These are phyloP conservation scores for Phrynocephalus forsythii DNA, from an alignment of 2,797 vertebrate genomes.

Conservation along the genomic window DNA sequence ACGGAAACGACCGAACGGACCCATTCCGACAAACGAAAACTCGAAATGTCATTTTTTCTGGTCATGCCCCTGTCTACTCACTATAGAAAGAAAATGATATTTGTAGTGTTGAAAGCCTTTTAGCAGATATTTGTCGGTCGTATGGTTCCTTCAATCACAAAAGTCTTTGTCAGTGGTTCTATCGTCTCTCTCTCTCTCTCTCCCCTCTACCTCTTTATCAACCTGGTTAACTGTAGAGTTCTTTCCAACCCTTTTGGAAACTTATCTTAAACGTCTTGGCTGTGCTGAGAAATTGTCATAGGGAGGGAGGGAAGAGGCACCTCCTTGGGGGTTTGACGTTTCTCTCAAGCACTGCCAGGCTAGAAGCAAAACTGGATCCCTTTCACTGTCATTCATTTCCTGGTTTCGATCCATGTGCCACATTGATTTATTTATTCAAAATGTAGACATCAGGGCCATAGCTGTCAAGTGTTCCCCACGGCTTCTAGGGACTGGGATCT, in stretches of 20 bases:
- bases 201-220: slow-evolving; percentile 30
- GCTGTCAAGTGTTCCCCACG: no score
- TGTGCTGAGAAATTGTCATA: slow-evolving; percentile 33
- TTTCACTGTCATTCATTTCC: not conserved
- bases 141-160: not conserved
- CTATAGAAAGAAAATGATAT: slow-evolving; percentile 14
- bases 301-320: slow-evolving; percentile 15
- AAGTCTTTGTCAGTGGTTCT: slow-evolving; percentile 48
- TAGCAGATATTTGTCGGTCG: slow-evolving; percentile 34
- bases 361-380: not conserved
- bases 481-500: no score
- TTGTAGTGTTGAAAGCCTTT: slow-evolving; percentile 27
- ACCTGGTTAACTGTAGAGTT: slow-evolving; percentile 22
- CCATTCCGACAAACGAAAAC: no score
- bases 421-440: not conserved
- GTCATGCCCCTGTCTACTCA: not conserved
- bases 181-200: slow-evolving; percentile 48
- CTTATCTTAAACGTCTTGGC: slow-evolving; percentile 56
- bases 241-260: slow-evolving; percentile 42
- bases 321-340: slow-evolving; percentile 47
- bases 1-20: no score
- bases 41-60: no score
- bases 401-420: not conserved
- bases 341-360: not conserved
- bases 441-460: not conserved